Evolutionary conservation across 2,888 invertebrate species (phyloP), one percentile per base, ranked within the genome.

Genomic region (Cataglyphis altisquamis): DNA sequence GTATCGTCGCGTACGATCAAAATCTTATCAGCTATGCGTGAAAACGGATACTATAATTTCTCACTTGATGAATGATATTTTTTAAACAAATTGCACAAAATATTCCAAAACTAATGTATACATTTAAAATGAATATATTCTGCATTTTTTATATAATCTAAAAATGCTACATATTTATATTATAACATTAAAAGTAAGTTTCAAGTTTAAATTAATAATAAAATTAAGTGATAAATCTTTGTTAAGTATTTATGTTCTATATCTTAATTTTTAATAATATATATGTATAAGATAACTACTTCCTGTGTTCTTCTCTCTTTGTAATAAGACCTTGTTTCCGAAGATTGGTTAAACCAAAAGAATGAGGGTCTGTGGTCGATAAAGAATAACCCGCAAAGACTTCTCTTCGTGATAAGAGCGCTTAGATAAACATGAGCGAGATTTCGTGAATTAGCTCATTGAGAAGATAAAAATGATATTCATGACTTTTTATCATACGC

Each of bases 401-500:
- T 84, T 84, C 82, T 84, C 83, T 64, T 83, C 67, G 77, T 55
- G 88, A 88, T 88, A 89, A 86, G 82, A 82, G 48, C 52, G 62
- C 18, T 29, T 32, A 63, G 63, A 88, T 88, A 89, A 87, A 73
- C 60, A 18, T 57, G 66, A 66, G 25, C 60, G 77, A 82, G 83
- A 84, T 86, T 89, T 84, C 84, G 64, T 88, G 89, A 88, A 85
- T 67, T 84, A 87, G 55, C 64, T 78, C 88, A 83, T 88, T 89
- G 81, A 86, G 57, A 48, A 78, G 84, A 91, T 86, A 91, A 90
- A 91, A 91, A 85, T 89, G 72, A 82, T 89, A 91, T 91, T 91
- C 91, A 91, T 77, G 80, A 25, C 32, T n/a, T 41, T 87, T 91
- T 90, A 91, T 91, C 90, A 82, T 66, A 83, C 25, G 60, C 68